Evolutionary conservation across 1,140 invertebrate species (phyloP), one percentile per base, ranked within the genome.

Genomic region (Dendrolimus punctatus): DNA sequence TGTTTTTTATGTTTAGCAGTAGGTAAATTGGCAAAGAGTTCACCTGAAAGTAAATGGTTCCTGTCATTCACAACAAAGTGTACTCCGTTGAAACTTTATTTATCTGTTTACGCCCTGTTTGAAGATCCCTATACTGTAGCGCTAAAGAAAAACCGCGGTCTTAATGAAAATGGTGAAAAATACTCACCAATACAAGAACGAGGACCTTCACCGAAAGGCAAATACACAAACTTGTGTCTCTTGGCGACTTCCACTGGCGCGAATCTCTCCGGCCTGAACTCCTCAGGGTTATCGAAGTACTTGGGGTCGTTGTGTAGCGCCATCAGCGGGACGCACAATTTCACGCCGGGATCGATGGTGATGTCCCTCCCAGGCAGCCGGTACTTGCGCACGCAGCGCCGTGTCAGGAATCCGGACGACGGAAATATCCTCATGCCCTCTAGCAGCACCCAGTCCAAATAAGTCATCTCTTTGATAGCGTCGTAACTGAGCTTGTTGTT

Each of bases 211-310:
- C 77, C 77, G 50, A 78, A 80, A 4, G 77, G 77, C 40, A 80
- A 46, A 44, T 76, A 78, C 5, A 65, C 63, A 39, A 82, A 89
- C 6, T 71, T 85, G 57, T 83, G 82, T 44, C 88, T 62, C 4
- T 57, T 57, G 10, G 66, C 60, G 0, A 71, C 42, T 9, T 66
- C 58, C 8, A 87, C 82, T 0, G 80, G 73, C 5, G 60, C 59
- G 50, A 91, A 92, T 44, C 91, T 64, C 48, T 91, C 88, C 0
- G 91, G 91, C 49, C 87, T 68, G 58, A 90, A 92, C 36, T 73
- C 63, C 3, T 83, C 65, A 0, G 91, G 91, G 6, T 90, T 64
- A 0, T 84, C 76, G 64, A 88, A 91, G 54, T 89, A 76, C 8
- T 80, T 57, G 2, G 87, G 77, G 70, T 92, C 89, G 7, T 83